These are phyloP conservation scores for Zophobas atratus DNA, from an alignment of 1,140 invertebrate genomes.

Conservation along the genomic window DNA sequence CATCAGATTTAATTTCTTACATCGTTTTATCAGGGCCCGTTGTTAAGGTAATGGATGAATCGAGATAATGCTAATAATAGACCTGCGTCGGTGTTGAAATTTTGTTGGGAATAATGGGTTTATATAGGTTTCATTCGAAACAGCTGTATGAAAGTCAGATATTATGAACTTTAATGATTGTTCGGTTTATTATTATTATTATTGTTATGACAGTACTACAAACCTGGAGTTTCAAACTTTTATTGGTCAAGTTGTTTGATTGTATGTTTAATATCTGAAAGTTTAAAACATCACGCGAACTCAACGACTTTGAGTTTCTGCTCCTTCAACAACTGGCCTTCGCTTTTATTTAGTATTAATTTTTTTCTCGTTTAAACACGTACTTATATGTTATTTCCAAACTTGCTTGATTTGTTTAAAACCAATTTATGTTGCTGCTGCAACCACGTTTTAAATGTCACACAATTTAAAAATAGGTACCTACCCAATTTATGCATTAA, in stretches of 20 bases:
- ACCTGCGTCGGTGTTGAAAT: background rate
- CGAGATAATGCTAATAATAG: conserved; percentile 7
- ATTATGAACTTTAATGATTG: conserved; percentile 27
- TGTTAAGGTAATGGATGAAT: conserved; percentile 15
- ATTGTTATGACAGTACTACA: conserved; percentile 20
- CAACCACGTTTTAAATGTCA: too few species aligned
- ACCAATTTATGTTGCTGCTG: too few species aligned
- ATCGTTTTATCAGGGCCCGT: background rate
- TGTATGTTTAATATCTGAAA: conserved; percentile 11
- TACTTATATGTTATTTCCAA: too few species aligned
- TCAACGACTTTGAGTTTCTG: conserved; percentile 6
- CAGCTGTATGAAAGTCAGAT: conserved; percentile 21
- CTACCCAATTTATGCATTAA: too few species aligned
- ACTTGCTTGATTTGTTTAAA: too few species aligned
- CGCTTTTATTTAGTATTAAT: conserved; percentile 3
- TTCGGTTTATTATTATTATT: conserved; percentile 23
- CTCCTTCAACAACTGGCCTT: background rate
- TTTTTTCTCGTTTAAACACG: too few species aligned
- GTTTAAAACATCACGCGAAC: background rate
- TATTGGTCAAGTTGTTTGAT: conserved; percentile 20
- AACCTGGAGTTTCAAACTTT: conserved; percentile 17
- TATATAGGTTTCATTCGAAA: conserved; percentile 23
- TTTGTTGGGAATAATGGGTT: background rate
- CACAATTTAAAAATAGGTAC: too few species aligned
- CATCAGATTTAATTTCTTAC: conserved; percentile 9